Evolutionary conservation across 2,113 vertebrate species (phyloP).

Genomic region (Reinhardtius hippoglossoides): DNA sequence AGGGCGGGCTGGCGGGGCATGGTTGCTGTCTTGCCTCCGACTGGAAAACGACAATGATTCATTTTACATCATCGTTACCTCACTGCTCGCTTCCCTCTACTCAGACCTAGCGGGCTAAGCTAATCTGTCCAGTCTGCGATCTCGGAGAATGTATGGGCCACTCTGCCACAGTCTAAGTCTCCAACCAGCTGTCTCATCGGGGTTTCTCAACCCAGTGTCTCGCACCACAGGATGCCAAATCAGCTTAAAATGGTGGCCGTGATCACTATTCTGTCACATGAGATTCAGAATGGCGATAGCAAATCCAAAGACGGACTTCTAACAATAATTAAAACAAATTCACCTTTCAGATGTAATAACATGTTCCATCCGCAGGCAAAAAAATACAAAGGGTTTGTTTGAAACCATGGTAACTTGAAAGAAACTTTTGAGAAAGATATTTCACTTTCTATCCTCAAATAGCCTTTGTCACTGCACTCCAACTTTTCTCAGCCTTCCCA

Average conservation of each 20-base stretch:
- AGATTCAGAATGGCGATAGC: constrained; percentile 26
- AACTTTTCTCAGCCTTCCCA: constrained; percentile 10
- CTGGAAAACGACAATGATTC: constrained; percentile 78
- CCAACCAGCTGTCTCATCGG: constrained; percentile 71
- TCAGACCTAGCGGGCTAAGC: constrained; percentile 58
- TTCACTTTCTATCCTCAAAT: constrained; percentile 34
- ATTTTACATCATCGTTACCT: constrained; percentile 89
- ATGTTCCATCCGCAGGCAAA: constrained; percentile 3
- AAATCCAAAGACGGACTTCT: constrained; percentile 29
- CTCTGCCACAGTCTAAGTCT: constrained; percentile 42
- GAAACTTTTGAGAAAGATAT: constrained; percentile 44
- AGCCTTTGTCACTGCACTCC: constrained; percentile 23
- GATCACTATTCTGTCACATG: constrained; percentile 58
- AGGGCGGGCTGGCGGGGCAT: constrained; percentile 67
- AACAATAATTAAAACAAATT: constrained; percentile 27
- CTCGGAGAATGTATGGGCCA: constrained; percentile 32
- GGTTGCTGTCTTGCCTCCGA: constrained; percentile 82
- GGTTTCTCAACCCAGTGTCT: constrained; percentile 68
- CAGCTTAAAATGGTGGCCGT: constrained; percentile 71
- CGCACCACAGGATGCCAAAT: constrained; percentile 73
- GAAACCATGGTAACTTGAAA: constrained; percentile 31
- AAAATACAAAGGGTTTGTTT: constrained; percentile 14
- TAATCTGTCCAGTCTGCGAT: constrained; percentile 64
- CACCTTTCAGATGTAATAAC: constrained; percentile 4
- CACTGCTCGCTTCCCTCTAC: constrained; percentile 68